A percentile compares a stretch with the other conserved stretches of the same genome.
Evolutionary conservation across 1,140 invertebrate genomes (phyloP).

Genomic region (Aphidius ervi): DNA sequence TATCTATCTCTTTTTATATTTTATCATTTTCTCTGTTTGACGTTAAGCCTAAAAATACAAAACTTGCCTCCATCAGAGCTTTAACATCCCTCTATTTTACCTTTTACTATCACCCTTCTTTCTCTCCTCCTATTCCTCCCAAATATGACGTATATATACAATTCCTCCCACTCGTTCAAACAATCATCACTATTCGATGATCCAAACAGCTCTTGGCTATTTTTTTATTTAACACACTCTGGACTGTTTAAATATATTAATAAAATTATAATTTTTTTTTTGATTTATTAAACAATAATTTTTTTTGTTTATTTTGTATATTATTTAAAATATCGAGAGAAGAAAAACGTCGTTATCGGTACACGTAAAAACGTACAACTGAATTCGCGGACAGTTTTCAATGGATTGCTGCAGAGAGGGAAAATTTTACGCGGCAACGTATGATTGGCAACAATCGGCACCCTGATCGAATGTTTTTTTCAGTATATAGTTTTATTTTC

Average conservation of each 20-base stretch:
- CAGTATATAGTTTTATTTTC: constrained; percentile 31
- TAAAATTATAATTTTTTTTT: background rate
- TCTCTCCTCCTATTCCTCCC: background rate
- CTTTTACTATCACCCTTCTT: constrained; percentile 15
- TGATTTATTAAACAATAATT: background rate
- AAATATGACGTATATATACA: background rate
- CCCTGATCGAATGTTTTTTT: constrained; percentile 52
- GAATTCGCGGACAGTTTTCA: constrained; percentile 31
- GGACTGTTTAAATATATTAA: too few relatives aligned
- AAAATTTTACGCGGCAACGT: constrained; percentile 39
- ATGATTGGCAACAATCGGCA: constrained; percentile 53
- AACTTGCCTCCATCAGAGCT: constrained; percentile 15
- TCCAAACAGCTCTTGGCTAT: background rate
- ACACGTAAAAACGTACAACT: constrained; percentile 50
- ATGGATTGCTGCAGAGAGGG: constrained; percentile 19
- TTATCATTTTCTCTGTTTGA: constrained; percentile 14
- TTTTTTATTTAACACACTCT: background rate
- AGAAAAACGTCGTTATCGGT: constrained; percentile 34
- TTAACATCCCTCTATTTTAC: constrained; percentile 18
- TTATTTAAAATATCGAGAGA: constrained; percentile 1
- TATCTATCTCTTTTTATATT: too few relatives aligned
- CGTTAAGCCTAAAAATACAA: constrained; percentile 38
- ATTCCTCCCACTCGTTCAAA: too few relatives aligned
- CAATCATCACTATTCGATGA: constrained; percentile 22
- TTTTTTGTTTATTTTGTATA: background rate